Evolutionary conservation across 2,888 invertebrate species (phyloP).

Genomic region (Nebria brevicollis): DNA sequence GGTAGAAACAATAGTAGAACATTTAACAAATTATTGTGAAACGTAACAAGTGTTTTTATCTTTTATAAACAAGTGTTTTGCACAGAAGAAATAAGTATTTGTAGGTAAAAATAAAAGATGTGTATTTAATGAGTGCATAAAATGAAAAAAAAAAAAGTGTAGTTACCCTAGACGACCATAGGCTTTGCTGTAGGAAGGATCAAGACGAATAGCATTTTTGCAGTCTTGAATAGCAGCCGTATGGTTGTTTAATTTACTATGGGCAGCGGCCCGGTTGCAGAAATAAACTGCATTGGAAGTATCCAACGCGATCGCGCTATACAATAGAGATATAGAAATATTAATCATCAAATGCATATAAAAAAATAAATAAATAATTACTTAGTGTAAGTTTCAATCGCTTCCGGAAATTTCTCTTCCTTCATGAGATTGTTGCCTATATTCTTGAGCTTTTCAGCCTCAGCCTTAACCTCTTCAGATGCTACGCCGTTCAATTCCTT

Average conservation of each 20-base stretch:
- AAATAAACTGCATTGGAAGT: constrained; percentile 93
- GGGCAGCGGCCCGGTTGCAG: constrained; percentile 97
- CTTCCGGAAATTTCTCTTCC: constrained; percentile 80
- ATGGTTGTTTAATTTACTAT: constrained; percentile 88
- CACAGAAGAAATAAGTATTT: no score
- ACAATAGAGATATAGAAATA: constrained; percentile 22
- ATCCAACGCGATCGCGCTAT: constrained; percentile 87
- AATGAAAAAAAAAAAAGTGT: constrained; percentile 40
- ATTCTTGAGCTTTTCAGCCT: constrained; percentile 88
- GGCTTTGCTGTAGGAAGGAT: constrained; percentile 94
- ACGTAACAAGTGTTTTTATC: no score
- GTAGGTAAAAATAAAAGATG: constrained; percentile 3
- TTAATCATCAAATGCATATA: constrained; percentile 33
- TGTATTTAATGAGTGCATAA: neutral
- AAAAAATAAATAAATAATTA: constrained; percentile 56
- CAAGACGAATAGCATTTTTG: constrained; percentile 85
- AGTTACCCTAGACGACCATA: constrained; percentile 86
- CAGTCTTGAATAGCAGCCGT: constrained; percentile 90
- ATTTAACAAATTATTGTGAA: no score
- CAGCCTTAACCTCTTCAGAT: constrained; percentile 67
- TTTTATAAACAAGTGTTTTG: no score
- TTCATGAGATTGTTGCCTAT: constrained; percentile 93
- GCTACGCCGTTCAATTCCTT: constrained; percentile 41
- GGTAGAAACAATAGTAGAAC: no score
- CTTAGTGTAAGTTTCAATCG: constrained; percentile 83